These are phyloP conservation scores for Scopus umbretta DNA, from an alignment of 2,113 vertebrate genomes.

Conservation along the genomic window DNA sequence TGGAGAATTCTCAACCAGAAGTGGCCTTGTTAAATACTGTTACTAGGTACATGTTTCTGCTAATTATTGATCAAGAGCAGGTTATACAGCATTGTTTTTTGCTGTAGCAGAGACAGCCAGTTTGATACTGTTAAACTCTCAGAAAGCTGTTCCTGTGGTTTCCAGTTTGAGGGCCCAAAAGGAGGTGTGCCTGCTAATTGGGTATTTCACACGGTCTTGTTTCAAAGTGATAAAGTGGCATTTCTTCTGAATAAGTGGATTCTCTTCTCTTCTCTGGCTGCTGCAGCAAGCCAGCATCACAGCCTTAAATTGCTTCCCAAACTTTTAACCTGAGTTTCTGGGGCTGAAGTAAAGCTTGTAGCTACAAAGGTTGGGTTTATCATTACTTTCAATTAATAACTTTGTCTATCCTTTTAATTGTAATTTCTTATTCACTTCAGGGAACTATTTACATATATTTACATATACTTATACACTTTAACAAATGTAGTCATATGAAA, in stretches of 20 bases:
- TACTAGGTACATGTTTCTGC: not conserved
- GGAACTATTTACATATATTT: slow-evolving; percentile 34
- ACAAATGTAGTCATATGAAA: slow-evolving; percentile 19
- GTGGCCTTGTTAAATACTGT: not conserved
- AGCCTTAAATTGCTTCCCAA: not conserved
- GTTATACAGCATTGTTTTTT: not conserved
- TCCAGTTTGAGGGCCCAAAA: not conserved
- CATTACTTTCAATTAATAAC: slow-evolving; percentile 29
- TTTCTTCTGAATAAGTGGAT: not conserved
- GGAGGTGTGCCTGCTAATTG: not conserved
- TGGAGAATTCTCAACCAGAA: not conserved
- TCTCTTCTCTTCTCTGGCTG: not conserved
- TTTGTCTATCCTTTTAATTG: slow-evolving; percentile 28
- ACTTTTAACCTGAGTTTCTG: not conserved
- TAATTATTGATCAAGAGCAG: not conserved
- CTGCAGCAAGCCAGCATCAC: not conserved
- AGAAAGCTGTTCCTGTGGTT: not conserved
- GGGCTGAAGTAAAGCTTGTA: slow-evolving; percentile 7
- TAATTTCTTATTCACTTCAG: slow-evolving; percentile 27
- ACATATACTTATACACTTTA: slow-evolving; percentile 9
- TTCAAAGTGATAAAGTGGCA: not conserved
- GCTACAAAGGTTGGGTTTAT: slow-evolving; percentile 12
- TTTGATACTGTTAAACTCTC: not conserved
- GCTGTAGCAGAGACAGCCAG: not conserved
- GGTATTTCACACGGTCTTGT: not conserved